phyloP scores from a whole-genome alignment of 2,888 invertebrate species.

The Polydrusus pterygomalis region DNA sequence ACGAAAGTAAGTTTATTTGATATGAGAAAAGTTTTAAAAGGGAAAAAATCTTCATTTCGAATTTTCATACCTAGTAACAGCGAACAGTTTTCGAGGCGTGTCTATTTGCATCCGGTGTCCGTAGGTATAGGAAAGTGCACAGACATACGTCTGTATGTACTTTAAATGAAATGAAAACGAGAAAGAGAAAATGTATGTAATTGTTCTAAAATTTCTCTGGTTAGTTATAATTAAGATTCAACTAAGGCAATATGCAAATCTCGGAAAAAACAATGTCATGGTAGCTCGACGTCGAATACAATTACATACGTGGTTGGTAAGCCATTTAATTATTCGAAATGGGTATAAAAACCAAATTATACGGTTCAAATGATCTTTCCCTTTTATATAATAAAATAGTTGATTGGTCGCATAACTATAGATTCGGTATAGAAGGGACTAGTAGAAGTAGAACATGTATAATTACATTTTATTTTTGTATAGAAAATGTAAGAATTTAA shows the following conservation, averaged over 20 bases:
- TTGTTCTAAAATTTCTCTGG: slow-evolving; percentile 40
- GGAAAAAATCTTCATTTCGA: background rate
- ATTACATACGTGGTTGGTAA: background rate
- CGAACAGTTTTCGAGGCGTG: slow-evolving; percentile 13
- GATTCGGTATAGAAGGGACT: too few species aligned
- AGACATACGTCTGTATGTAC: slow-evolving; percentile 4
- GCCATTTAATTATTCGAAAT: background rate
- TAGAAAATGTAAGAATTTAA: too few species aligned
- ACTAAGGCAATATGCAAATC: slow-evolving; percentile 37
- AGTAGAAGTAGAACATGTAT: too few species aligned
- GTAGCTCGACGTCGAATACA: background rate
- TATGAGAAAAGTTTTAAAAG: background rate
- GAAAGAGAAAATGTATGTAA: slow-evolving; percentile 40
- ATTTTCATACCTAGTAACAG: background rate
- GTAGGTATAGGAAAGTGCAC: slow-evolving; percentile 19
- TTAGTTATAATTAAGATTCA: slow-evolving; percentile 40
- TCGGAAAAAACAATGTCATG: slow-evolving; percentile 38
- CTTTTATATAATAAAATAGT: background rate
- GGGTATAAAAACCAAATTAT: background rate
- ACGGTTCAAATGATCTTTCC: background rate
- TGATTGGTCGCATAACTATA: too few species aligned
- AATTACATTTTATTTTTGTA: too few species aligned
- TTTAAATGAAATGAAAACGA: slow-evolving; percentile 31
- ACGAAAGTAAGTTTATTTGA: background rate
- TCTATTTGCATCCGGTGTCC: slow-evolving; percentile 24